Evolutionary conservation across 23 tunicate genomes (phyloP).

Genomic region (Aplidium turbinatum): DNA sequence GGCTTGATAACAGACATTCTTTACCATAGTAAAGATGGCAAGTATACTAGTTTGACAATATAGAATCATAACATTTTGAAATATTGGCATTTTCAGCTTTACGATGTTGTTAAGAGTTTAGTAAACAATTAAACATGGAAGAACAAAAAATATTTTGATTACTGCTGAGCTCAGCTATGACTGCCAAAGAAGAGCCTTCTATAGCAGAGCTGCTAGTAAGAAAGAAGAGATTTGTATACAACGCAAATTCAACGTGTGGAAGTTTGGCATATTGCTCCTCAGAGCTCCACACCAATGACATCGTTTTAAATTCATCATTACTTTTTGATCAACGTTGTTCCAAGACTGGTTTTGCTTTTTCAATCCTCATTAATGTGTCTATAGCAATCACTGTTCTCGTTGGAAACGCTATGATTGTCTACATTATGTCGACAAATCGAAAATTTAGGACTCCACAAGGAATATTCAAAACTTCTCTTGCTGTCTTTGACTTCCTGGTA

Average conservation of each 20-base stretch:
- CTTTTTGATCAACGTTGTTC: conserved; percentile 2
- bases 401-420: not conserved
- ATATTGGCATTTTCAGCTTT: too few species aligned
- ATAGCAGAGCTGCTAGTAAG: too few species aligned
- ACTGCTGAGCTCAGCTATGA: too few species aligned
- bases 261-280: not conserved
- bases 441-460: conserved; percentile 16
- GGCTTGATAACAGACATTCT: too few species aligned
- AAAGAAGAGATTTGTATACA: not conserved
- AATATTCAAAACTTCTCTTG: conserved; percentile 27
- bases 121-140: too few species aligned
- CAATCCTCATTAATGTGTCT: not conserved
- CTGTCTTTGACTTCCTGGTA: conserved; percentile 35
- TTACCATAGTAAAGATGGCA: too few species aligned
- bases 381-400: not conserved
- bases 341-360: not conserved
- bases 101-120: too few species aligned
- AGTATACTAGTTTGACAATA: too few species aligned
- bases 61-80: too few species aligned
- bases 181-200: too few species aligned
- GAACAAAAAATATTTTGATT: too few species aligned
- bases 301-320: not conserved
- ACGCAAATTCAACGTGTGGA: not conserved
- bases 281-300: not conserved
- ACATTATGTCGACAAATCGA: conserved; percentile 5